phyloP scores from a whole-genome alignment of 2,888 invertebrate genomes.

The Eueremaeus valkanovi region DNA sequence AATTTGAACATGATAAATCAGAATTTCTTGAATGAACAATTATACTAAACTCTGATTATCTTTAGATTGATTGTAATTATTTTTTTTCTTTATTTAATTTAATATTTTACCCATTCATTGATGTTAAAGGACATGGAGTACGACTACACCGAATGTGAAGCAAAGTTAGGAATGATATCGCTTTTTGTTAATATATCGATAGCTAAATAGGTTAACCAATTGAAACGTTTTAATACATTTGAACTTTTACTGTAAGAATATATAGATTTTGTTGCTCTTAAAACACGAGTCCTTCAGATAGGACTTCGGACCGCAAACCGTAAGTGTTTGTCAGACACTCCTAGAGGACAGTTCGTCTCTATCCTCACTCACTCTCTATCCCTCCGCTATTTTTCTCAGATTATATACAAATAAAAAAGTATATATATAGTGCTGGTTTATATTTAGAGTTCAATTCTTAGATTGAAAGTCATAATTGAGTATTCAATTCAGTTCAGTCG shows the following conservation, averaged over 20 bases:
- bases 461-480: background rate
- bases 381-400: background rate
- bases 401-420: too few relatives aligned
- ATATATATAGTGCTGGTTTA: too few relatives aligned
- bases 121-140: background rate
- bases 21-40: too few relatives aligned
- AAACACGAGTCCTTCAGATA: constrained; percentile 9
- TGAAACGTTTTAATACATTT: background rate
- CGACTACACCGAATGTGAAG: background rate
- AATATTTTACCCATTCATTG: background rate
- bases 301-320: constrained; percentile 25
- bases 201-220: constrained; percentile 17
- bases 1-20: too few relatives aligned
- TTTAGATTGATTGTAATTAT: too few relatives aligned
- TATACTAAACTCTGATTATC: too few relatives aligned
- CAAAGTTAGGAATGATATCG: background rate
- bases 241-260: background rate
- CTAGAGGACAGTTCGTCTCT: constrained; percentile 16
- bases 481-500: background rate
- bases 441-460: constrained; percentile 13
- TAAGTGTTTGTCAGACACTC: background rate
- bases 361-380: background rate
- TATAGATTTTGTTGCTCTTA: background rate
- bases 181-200: background rate
- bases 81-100: background rate